Base-by-base conservation (phyloP, 2,797 vertebrate species). In the Pampus argenteus region DNA sequence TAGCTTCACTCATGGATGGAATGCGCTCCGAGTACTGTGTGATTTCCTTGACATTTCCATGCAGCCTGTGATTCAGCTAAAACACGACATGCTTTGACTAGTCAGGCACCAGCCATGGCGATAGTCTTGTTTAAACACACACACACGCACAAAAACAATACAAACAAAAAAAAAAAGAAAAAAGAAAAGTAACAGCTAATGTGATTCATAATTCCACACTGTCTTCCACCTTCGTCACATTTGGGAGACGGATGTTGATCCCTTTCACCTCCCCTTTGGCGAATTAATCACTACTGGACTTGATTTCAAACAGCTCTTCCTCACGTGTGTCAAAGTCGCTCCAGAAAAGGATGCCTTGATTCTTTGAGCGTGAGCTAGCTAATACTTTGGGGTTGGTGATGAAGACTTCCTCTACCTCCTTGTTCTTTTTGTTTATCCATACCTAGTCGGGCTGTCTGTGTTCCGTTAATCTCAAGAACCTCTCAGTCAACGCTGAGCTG, bases 71-170 rank as follows among this genome's bases (percentile, higher is more conserved):
- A 93, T 90, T 90, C 89, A 79, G 87, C 91, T 86, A 73, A 86
- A 88, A 82, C 77, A 64, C 81, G 66, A 92, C 89, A 81, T 92
- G 92, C 90, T 90, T 91, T 87, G 93, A 93, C 91, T 91, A 89
- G 92, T 91, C 89, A 25, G 80, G 84, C 81, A 78, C 76, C 85
- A 61, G 86, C 65, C 78, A 18, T 34, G 83, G 85, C 76, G 82
- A 84, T 71, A 66, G 81, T 78, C 82, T 79, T 80, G 64, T 89
- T 88, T 75, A 89, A 90, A 86, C 79, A 84, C 86, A 71, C 23
- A 48, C 9, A 47, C 6, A 31, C 7, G 31, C 7, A 58, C 20
- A 49, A 74, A 75, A 65, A 76, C 71, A 76, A 66, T 38, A 49
- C 69, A 83, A 80, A 76, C 55, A 74, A 67, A 80, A 72, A 78